Evolutionary conservation across 1,140 invertebrate species (phyloP).

Genomic region (Hydropsyche tenuis): DNA sequence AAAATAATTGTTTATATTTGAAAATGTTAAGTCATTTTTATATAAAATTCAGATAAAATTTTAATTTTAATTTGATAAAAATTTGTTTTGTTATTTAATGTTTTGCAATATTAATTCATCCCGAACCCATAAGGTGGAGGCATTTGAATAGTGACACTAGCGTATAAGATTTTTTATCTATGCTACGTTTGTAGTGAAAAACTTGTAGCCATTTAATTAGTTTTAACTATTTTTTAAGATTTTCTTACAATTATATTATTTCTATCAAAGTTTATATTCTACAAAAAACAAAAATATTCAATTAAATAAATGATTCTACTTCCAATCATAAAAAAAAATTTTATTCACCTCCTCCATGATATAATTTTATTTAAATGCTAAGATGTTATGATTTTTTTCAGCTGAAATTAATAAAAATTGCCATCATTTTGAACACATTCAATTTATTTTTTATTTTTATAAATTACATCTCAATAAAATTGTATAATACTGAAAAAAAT

Average conservation of each 20-base stretch:
- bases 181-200: slow-evolving; percentile 48
- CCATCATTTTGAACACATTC: too few relatives aligned
- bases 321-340: slow-evolving; percentile 14
- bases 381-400: too few relatives aligned
- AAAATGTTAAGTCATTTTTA: slow-evolving; percentile 27
- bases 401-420: too few relatives aligned
- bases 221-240: slow-evolving; percentile 46
- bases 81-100: slow-evolving; percentile 40
- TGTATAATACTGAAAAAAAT: too few relatives aligned
- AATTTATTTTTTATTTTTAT: too few relatives aligned
- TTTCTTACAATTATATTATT: slow-evolving; percentile 51
- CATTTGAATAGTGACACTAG: slow-evolving; percentile 50
- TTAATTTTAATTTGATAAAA: slow-evolving; percentile 18
- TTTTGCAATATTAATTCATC: slow-evolving; percentile 51
- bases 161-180: slow-evolving; percentile 46
- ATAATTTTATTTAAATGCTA: too few relatives aligned
- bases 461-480: too few relatives aligned
- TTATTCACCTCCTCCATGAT: background rate
- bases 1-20: slow-evolving; percentile 19
- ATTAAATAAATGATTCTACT: slow-evolving; percentile 50
- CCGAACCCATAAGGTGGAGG: slow-evolving; percentile 51
- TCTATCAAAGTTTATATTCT: slow-evolving; percentile 51
- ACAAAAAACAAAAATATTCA: slow-evolving; percentile 48
- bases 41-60: background rate
- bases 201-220: slow-evolving; percentile 50